Conservation (phyloP, 2,113 vertebrate species). For the Sebastes fasciatus region DNA sequence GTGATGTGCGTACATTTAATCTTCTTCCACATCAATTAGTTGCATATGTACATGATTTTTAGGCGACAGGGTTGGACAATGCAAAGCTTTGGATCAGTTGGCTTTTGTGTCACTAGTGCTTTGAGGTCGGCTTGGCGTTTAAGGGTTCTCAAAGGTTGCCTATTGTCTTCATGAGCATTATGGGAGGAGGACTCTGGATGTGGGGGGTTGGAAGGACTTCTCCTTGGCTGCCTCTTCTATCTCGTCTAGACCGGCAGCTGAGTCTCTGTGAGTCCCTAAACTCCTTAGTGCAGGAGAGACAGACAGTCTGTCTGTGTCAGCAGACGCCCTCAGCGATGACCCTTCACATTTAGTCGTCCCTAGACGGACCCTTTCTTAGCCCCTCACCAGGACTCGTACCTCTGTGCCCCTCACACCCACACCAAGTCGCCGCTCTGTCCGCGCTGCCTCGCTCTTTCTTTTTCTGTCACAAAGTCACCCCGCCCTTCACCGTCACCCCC, state of each 20-base stretch:
- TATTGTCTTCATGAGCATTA: conserved; percentile 50
- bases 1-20: not conserved
- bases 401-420: conserved; percentile 38
- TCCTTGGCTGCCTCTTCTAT: conserved; percentile 55
- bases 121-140: conserved; percentile 1
- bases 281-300: conserved; percentile 71
- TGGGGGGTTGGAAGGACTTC: conserved; percentile 56
- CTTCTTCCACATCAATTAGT: not conserved
- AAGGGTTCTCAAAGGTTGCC: conserved; percentile 14
- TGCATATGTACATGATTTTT: not conserved
- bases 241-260: conserved; percentile 64
- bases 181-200: conserved; percentile 19
- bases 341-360: conserved; percentile 63
- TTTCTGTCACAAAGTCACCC: conserved; percentile 33
- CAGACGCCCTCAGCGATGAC: conserved; percentile 63
- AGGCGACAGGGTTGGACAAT: not conserved
- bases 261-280: conserved; percentile 63
- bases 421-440: conserved; percentile 40
- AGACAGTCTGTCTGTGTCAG: conserved; percentile 79
- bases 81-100: not conserved
- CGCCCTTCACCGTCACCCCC: conserved; percentile 8
- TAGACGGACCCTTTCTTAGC: conserved; percentile 52
- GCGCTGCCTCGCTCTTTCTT: conserved; percentile 28
- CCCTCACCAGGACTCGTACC: conserved; percentile 52
- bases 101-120: not conserved